These are phyloP conservation scores for Margaritifera margaritifera DNA, from an alignment of 2,888 invertebrate species.

Conservation along the genomic window DNA sequence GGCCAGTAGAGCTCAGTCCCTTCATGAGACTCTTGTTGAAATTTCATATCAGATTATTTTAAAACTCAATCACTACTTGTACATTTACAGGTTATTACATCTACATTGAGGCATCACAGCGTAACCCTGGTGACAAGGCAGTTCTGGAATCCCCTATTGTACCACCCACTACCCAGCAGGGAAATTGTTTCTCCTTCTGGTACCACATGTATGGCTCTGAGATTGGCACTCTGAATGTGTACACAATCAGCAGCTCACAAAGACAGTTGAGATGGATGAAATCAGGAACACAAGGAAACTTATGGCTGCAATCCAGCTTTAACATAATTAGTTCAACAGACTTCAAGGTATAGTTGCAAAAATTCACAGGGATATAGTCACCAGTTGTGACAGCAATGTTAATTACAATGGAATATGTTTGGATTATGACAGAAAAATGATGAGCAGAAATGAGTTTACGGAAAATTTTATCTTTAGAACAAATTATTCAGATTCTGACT, in stretches of 20 bases:
- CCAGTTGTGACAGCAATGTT: too few species aligned
- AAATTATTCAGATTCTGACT: too few species aligned
- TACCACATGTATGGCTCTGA: constrained; percentile 67
- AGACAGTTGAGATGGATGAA: constrained; percentile 46
- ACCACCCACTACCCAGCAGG: constrained; percentile 40
- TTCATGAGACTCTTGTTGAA: too few species aligned
- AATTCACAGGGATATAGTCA: neutral
- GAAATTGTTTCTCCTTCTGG: constrained; percentile 63
- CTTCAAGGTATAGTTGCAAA: constrained; percentile 43
- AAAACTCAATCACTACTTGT: constrained; percentile 1
- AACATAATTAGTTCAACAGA: constrained; percentile 51
- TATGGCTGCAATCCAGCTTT: constrained; percentile 58
- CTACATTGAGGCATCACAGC: constrained; percentile 84
- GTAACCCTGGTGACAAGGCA: constrained; percentile 79
- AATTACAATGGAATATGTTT: too few species aligned
- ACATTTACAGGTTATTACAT: constrained; percentile 77
- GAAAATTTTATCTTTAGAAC: too few species aligned
- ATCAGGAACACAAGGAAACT: constrained; percentile 56
- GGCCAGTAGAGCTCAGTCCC: too few species aligned
- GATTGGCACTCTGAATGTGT: constrained; percentile 54
- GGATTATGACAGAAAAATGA: neutral
- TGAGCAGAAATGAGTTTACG: too few species aligned
- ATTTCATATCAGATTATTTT: too few species aligned
- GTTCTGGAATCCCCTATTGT: constrained; percentile 48
- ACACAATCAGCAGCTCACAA: constrained; percentile 30